These are phyloP conservation scores for Artemia sinica DNA, from an alignment of 2,888 invertebrate species.

Conservation along the genomic window DNA sequence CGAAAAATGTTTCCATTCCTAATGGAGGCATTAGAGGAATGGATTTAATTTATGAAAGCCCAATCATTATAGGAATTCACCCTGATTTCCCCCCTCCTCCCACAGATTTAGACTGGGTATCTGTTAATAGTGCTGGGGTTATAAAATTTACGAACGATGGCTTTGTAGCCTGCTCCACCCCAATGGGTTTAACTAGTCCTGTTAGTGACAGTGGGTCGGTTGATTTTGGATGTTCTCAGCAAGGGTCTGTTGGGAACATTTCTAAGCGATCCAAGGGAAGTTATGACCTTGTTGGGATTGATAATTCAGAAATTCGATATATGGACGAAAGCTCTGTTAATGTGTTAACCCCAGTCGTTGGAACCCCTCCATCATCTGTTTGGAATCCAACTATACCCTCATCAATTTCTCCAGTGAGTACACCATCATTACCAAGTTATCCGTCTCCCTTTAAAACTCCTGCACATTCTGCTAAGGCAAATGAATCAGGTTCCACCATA, in stretches of 20 bases:
- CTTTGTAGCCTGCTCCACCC: slow-evolving; percentile 8
- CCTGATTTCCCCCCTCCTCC: slow-evolving; percentile 10
- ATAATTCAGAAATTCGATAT: slow-evolving; percentile 66
- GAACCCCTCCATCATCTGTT: slow-evolving; percentile 50
- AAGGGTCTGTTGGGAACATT: slow-evolving; percentile 41
- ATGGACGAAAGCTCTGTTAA: slow-evolving; percentile 82
- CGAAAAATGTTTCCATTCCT: slow-evolving; percentile 12
- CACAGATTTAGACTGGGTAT: slow-evolving; percentile 1
- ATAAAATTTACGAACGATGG: neutral
- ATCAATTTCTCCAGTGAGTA: slow-evolving; percentile 20
- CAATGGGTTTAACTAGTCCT: slow-evolving; percentile 40
- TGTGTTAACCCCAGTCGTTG: slow-evolving; percentile 56
- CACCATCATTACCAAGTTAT: slow-evolving; percentile 17
- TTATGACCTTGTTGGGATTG: slow-evolving; percentile 59
- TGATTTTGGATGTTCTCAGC: slow-evolving; percentile 27
- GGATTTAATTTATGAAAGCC: slow-evolving; percentile 6
- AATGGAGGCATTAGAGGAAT: neutral
- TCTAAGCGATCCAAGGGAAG: slow-evolving; percentile 31
- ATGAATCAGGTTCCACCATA: neutral
- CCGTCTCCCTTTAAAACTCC: slow-evolving; percentile 16
- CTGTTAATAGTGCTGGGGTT: slow-evolving; percentile 5
- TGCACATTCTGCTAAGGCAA: neutral
- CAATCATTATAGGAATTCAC: slow-evolving; percentile 10
- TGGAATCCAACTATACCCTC: slow-evolving; percentile 29
- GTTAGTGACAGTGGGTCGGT: slow-evolving; percentile 36